Evolutionary conservation across 2,797 vertebrate genomes (phyloP), one percentile per base, ranked within the genome.

Genomic region (Coregonus suidteri): DNA sequence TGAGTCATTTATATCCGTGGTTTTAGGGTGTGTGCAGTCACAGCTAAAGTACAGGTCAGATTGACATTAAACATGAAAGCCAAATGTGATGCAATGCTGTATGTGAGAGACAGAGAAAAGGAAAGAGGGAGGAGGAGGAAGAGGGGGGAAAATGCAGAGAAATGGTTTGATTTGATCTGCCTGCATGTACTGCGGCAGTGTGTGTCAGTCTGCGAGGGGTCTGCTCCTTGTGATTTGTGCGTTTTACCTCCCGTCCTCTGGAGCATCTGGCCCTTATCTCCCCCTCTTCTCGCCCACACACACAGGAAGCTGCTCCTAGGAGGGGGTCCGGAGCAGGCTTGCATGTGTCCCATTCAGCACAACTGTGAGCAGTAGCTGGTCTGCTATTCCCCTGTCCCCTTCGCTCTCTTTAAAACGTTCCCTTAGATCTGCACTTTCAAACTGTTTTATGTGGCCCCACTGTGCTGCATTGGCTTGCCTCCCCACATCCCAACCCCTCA

Each of bases 191-290:
- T 83, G 83, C 81, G 71, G 81, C 76, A 77, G 79, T 73, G 53
- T 15, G 69, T 73, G 74, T 78, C 75, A 62, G 81, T 71, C 30
- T 69, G 77, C 53, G 20, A 84, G 69, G 62, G 35, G 84, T 81
- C 76, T 80, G 77, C 77, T 77, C 54, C 53, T 77, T 88, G 81
- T 87, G 86, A 90, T 90, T 87, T 89, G 84, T 82, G 79, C 74
- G 54, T 78, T 82, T 82, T 73, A 81, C 82, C 76, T 83, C 69
- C 81, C 79, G 76, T 84, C 75, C 83, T 87, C 79, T 65, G 72
- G 77, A 88, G 83, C 84, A 86, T 88, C 89, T 92, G 90, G 84
- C 85, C 89, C 88, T 88, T 81, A 79, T 93, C 88, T 88, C 66
- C 71, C 65, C 53, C 77, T 76, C 76, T 87, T 62, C 73, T 65